Evolutionary conservation across 30 jellyfish, hydroid and myxozoan species (phyloP), one percentile per base, ranked within the genome.

Genomic region (Clytia hemisphaerica): DNA sequence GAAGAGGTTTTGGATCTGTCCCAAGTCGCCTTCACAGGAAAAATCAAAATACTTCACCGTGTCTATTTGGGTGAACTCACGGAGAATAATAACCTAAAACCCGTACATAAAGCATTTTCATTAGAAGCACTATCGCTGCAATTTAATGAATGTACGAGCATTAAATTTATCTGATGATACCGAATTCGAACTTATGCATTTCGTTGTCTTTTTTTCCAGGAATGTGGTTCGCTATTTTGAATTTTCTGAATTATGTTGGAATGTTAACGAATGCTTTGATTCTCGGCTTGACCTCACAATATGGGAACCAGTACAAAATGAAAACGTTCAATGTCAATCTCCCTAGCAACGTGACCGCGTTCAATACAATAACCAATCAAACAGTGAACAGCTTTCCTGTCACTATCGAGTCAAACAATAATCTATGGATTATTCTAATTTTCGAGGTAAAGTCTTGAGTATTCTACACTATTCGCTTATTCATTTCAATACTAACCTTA

Each of bases 201-300:
- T 66, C 12, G 58, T 10, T 66, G 26, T 2, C 4, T 15, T 58
- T 2, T 32, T 6, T 51, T 79, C 34, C 22, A 84, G 95, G 95
- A 25, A 84, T 70, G 88, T 84, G 95, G 95, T 75, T 57, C 22
- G 76, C 95, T 14, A 84, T 84, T 31, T 73, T 84, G 45, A 63
- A 70, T 21, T 73, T 84, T 12, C 75, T 84, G 46, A 84, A 84
- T 38, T 84, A 76, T 73, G 83, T 71, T 61, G 95, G 95, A 14
- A 71, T 84, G 14, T 31, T 84, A 1, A 84, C 95, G n/a, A 84
- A 84, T 45, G 95, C 88, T 30, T 84, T 76, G 59, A 61, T 84
- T 47, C 64, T 84, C 0, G 88, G 90, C 18, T 19, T 84, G 26
- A 59, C 95, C 46, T 84, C 95, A 47, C 28, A 77, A 61, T 84